phyloP scores from a whole-genome alignment of 2,888 invertebrate genomes.

The Drosophila mercatorum region DNA sequence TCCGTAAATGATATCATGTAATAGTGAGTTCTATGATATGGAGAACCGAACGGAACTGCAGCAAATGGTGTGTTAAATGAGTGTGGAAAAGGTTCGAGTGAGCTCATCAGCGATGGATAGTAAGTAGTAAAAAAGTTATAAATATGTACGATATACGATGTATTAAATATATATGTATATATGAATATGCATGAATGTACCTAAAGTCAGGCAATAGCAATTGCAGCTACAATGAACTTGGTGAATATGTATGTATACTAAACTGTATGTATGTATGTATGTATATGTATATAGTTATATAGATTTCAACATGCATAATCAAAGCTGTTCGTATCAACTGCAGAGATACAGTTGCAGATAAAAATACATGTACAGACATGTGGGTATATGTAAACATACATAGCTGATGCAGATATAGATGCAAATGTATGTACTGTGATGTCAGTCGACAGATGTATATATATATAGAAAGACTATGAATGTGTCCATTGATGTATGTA shows the following conservation, averaged over 20 bases:
- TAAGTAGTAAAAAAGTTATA: slow-evolving; percentile 32
- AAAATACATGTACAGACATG: neutral
- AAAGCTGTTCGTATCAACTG: slow-evolving; percentile 48
- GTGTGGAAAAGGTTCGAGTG: slow-evolving; percentile 43
- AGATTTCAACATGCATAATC: slow-evolving; percentile 54
- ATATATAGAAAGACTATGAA: neutral
- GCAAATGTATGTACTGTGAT: neutral
- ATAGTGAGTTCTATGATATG: neutral
- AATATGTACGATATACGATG: neutral
- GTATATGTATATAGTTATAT: neutral
- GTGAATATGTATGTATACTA: too few species aligned
- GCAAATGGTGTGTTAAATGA: slow-evolving; percentile 30
- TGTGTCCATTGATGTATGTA: neutral
- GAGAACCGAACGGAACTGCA: slow-evolving; percentile 33
- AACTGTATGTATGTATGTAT: too few species aligned
- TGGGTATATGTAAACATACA: neutral
- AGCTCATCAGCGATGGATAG: slow-evolving; percentile 49
- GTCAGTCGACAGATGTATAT: neutral
- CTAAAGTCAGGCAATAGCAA: slow-evolving; percentile 1
- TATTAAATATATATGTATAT: neutral
- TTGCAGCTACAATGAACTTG: slow-evolving; percentile 29
- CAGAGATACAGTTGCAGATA: slow-evolving; percentile 3
- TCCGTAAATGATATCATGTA: slow-evolving; percentile 49
- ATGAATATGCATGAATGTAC: neutral
- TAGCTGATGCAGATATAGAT: neutral